Base-by-base conservation (phyloP, 2,888 invertebrate species). In the Agrotis segetum region DNA sequence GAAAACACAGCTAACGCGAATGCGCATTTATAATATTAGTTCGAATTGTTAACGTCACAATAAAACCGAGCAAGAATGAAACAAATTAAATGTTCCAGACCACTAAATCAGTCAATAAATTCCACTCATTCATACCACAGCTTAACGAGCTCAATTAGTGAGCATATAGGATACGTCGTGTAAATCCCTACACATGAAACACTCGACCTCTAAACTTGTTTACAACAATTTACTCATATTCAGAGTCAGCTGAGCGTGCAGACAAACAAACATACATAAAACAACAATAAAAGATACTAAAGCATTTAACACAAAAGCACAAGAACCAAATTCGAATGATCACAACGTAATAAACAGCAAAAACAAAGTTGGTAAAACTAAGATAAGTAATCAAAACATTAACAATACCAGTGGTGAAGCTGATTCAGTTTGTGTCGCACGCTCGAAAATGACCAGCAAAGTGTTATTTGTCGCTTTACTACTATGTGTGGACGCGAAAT, bases 321-420 rank as follows among this genome's bases (percentile, higher is more conserved):
- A 91, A 85, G 87, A 81, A 70, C 77, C 61, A 89, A 80, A 90
- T 76, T 89, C 47, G 71, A 70, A 70, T 62, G 69, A 50, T 67
- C 47, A 29, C 21, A 9, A 4, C n/a, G 44, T 19, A 78, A 71
- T 53, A 60, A 78, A 71, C 73, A 62, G 83, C 84, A 89, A 78
- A 85, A 78, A 81, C 79, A 86, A 87, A 76, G 75, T 88, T 87
- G 87, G 83, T 79, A 82, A 84, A 75, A 84, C 77, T 79, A 84
- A 88, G 92, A 92, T 91, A 91, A 89, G 80, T 84, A 88, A 91
- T 89, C 86, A 90, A 86, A 90, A 90, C 86, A 89, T 83, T 79
- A 85, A 85, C 84, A 80, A 76, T 76, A 74, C 72, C 89, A 93
- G 93, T 93, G 78, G 77, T 77, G 71, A 83, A 81, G 82, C 75